Evolutionary conservation across 2,797 vertebrate species (phyloP), one percentile per base, ranked within the genome.

Genomic region (Chaenodraco wilsoni): DNA sequence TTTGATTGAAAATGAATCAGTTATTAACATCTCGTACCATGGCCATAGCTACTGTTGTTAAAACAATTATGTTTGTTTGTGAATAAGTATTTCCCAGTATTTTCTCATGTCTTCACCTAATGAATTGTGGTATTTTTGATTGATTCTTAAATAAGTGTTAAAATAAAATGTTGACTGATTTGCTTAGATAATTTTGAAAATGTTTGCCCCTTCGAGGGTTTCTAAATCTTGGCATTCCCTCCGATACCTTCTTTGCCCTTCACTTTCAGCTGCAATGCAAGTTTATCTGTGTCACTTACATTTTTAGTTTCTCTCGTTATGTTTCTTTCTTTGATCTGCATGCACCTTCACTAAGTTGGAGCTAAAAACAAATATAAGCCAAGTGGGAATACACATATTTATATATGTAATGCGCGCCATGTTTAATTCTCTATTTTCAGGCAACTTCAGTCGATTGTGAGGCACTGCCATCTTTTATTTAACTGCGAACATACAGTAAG

Each of bases 301-400:
- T 41, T 62, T 64, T 68, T 59, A 63, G 41, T 44, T 59, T 31
- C 15, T 62, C 72, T 68, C 2, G 5, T 48, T 59, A 19, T 21
- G 57, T 59, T 59, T 41, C n/a, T 49, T 13, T 55, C 49, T 67
- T 65, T 70, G 44, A 70, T 66, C 54, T 70, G 5, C 12, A 19
- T 4, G 10, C 4, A 7, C 11, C 17, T 31, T 27, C 15, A 50
- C 33, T 4, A 19, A 48, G 12, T 51, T 44, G 52, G 19, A 70
- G 19, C 40, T 5, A 40, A 58, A 70, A 44, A 23, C 58, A 68
- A 77, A 27, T 55, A 69, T 9, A 72, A 50, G 41, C 12, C 41
- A 61, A 61, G 27, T 56, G 49, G 67, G 51, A 63, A 69, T 52
- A 78, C 23, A 2, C 12, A 14, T 16, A 57, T 43, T 27, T 45